Base-by-base conservation (phyloP, 2,797 vertebrate genomes). In the Hozukius guyotensis region DNA sequence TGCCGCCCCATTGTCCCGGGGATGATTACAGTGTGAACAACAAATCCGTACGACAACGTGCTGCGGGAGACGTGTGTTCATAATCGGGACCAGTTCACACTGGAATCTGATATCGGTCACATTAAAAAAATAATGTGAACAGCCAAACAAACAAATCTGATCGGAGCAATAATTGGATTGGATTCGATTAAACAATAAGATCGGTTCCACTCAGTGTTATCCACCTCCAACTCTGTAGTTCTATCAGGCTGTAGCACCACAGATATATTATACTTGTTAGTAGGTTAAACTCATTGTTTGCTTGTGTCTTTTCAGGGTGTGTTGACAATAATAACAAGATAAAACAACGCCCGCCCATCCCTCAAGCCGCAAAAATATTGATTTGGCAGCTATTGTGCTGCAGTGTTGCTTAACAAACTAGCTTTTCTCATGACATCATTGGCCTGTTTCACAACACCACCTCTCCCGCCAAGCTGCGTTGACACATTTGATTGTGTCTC, bases 381-480 rank as follows among this genome's bases (percentile, higher is more conserved):
- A 6, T 36, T 49, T 64, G 60, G 46, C 46, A 27, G 36, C 11
- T 6, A 0, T 16, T 2, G 2, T 11, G n/a, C 20, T 27, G 6
- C n/a, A n/a, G 1, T 12, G 0, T 80, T 77, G 25, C 70, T 32
- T 2, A n/a, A 87, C 13, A 70, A 12, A 34, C 8, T 2, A 22
- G 34, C 1, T 16, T 75, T 78, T 81, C 66, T 24, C 75, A 77
- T 79, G 69, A 82, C 56, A 77, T 86, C 76, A 74, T 7, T 8
- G 12, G 0, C n/a, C 29, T 12, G 36, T 81, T 80, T 71, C 69
- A 22, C 73, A 72, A 80, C 67, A 72, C 32, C 27, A 2, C 5
- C 6, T 25, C 4, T 29, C 65, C n/a, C 2, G 0, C 20, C 8
- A 14, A 13, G 13, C 27, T 56, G 20, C 1, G 13, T 8, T 7